phyloP scores from a whole-genome alignment of 2,888 invertebrate genomes.

The Agrotis puta region DNA sequence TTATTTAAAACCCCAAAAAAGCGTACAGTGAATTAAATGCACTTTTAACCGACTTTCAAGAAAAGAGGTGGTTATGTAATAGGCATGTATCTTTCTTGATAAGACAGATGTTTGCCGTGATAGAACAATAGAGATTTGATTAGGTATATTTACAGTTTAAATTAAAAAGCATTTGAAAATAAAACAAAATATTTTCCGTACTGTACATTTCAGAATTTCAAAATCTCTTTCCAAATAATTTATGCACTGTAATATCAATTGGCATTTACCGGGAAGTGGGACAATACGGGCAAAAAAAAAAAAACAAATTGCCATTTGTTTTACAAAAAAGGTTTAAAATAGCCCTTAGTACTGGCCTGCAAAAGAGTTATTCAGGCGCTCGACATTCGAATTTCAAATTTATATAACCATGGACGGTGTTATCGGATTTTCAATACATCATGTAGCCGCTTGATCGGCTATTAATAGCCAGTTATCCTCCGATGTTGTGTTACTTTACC shows the following conservation, averaged over 20 bases:
- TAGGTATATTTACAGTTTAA: neutral
- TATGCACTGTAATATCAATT: conserved; percentile 19
- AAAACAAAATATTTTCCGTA: neutral
- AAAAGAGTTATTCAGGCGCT: conserved; percentile 40
- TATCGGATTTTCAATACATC: conserved; percentile 58
- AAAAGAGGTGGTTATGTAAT: no score
- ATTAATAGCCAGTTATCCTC: conserved; percentile 52
- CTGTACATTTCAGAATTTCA: no score
- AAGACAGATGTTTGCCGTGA: neutral
- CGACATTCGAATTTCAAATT: conserved; percentile 32
- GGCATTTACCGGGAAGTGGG: no score
- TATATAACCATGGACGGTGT: conserved; percentile 33
- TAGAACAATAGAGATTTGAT: no score
- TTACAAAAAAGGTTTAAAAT: conserved; percentile 11
- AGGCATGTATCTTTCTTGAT: no score
- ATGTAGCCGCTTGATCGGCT: conserved; percentile 46
- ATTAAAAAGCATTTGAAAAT: no score
- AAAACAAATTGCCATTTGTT: neutral
- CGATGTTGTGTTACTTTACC: conserved; percentile 31
- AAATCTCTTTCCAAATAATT: neutral
- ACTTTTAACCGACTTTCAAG: no score
- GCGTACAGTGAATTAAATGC: neutral
- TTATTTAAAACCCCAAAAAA: neutral
- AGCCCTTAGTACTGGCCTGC: conserved; percentile 1
- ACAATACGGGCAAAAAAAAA: no score